Evolutionary conservation across 2,113 vertebrate genomes (phyloP).

Genomic region (Trinectes maculatus): DNA sequence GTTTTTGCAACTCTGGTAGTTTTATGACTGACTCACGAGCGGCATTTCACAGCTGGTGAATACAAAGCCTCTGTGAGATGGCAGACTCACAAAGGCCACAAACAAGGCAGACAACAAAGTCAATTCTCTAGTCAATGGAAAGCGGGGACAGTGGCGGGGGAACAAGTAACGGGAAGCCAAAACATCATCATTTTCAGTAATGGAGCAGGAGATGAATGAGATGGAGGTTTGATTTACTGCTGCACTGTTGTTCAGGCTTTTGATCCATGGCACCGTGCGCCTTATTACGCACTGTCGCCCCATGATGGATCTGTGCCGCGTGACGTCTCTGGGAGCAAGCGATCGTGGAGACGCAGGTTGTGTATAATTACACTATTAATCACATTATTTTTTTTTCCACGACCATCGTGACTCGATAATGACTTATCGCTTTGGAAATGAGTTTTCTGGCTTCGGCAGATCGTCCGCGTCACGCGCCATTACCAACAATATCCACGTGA

Average conservation of each 20-base stretch:
- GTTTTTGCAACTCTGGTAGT: not conserved
- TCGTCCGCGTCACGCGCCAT: constrained; percentile 17
- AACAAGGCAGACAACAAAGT: constrained; percentile 9
- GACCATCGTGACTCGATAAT: not conserved
- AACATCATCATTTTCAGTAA: constrained; percentile 13
- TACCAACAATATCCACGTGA: constrained; percentile 9
- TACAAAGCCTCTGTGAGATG: not conserved
- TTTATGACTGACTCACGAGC: not conserved
- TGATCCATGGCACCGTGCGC: constrained; percentile 37
- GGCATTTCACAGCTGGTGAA: constrained; percentile 18
- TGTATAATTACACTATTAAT: constrained; percentile 63
- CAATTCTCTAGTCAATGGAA: not conserved
- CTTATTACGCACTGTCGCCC: constrained; percentile 39
- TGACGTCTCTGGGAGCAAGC: constrained; percentile 11
- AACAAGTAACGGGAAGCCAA: not conserved
- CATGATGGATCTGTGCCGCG: constrained; percentile 24
- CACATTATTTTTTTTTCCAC: constrained; percentile 30
- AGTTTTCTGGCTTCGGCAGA: constrained; percentile 10
- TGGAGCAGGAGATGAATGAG: constrained; percentile 38
- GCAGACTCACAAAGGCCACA: not conserved
- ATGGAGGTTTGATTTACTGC: constrained; percentile 32
- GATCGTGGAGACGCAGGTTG: constrained; percentile 27
- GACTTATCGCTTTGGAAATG: constrained; percentile 36
- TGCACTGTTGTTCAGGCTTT: constrained; percentile 23
- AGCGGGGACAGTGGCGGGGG: not conserved